A percentile compares a stretch with the other conserved stretches of the same genome.
Evolutionary conservation across 1,140 invertebrate species (phyloP).

Genomic region (Panulirus ornatus): DNA sequence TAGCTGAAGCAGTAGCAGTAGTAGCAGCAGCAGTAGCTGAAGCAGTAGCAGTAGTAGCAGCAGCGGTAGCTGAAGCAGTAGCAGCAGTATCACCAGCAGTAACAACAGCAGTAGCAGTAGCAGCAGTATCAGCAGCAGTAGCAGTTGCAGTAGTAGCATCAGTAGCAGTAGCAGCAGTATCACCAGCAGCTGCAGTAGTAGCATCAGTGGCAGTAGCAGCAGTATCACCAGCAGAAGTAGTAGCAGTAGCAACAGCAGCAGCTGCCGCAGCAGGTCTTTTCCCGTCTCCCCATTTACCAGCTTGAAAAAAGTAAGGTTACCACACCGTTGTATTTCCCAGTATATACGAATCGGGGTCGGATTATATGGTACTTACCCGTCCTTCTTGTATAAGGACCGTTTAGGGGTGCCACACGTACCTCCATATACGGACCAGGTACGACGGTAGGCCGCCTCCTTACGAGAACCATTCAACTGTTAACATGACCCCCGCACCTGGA

Average conservation of each 20-base stretch:
- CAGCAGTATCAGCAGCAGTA: not conserved
- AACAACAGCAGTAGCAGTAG: not conserved
- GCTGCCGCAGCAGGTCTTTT: no score
- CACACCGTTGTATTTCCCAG: no score
- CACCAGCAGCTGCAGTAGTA: not conserved
- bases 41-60: slow-evolving; percentile 1
- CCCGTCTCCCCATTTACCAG: no score
- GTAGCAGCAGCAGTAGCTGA: not conserved
- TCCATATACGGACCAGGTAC: no score
- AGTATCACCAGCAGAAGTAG: not conserved
- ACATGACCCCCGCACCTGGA: no score
- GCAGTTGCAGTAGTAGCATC: not conserved
- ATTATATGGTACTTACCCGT: no score
- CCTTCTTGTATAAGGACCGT: no score
- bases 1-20: not conserved
- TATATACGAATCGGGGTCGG: no score
- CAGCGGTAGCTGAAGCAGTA: not conserved
- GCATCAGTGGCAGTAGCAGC: not conserved
- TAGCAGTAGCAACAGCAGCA: not conserved
- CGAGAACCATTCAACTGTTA: no score
- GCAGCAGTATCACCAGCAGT: not conserved
- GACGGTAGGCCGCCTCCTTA: no score
- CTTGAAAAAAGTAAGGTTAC: no score
- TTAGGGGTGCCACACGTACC: no score
- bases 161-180: not conserved